phyloP scores from a whole-genome alignment of 1,140 invertebrate species.

The Meloidogyne hapla region DNA sequence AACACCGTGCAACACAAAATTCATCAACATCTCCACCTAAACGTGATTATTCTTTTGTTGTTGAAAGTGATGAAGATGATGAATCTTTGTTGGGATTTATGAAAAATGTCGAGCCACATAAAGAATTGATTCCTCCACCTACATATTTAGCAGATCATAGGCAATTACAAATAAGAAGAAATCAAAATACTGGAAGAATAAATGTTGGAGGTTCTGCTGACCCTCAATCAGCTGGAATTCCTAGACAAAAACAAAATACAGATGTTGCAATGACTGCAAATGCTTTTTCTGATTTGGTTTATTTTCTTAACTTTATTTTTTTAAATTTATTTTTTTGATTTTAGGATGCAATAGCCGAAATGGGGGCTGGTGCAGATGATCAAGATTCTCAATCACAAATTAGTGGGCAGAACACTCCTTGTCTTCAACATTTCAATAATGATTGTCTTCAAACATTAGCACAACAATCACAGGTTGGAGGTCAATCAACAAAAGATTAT shows the following conservation, averaged over 20 bases:
- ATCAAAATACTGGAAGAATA: conserved; percentile 10
- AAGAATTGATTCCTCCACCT: conserved; percentile 30
- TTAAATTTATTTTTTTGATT: conserved; percentile 2
- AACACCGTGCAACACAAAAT: conserved; percentile 26
- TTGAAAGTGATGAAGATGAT: conserved; percentile 23
- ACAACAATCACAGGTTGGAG: neutral
- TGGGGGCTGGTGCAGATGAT: conserved; percentile 31
- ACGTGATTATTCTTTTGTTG: conserved; percentile 21
- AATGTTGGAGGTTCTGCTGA: neutral
- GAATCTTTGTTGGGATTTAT: conserved; percentile 24
- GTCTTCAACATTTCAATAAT: neutral
- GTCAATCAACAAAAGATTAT: conserved; percentile 19
- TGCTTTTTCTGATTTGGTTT: conserved; percentile 28
- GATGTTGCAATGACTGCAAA: conserved; percentile 24
- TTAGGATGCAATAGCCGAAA: conserved; percentile 34
- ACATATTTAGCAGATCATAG: neutral
- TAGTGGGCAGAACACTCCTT: conserved; percentile 21
- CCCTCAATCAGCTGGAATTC: neutral
- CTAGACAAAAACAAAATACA: conserved; percentile 18
- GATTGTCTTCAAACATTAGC: conserved; percentile 10
- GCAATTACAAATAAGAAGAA: conserved; percentile 4
- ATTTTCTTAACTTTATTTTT: neutral
- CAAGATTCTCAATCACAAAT: conserved; percentile 17
- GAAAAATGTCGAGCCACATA: conserved; percentile 24
- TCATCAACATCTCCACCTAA: neutral